Conservation (phyloP, 1,140 invertebrate genomes). For the Epicauta chinensis region DNA sequence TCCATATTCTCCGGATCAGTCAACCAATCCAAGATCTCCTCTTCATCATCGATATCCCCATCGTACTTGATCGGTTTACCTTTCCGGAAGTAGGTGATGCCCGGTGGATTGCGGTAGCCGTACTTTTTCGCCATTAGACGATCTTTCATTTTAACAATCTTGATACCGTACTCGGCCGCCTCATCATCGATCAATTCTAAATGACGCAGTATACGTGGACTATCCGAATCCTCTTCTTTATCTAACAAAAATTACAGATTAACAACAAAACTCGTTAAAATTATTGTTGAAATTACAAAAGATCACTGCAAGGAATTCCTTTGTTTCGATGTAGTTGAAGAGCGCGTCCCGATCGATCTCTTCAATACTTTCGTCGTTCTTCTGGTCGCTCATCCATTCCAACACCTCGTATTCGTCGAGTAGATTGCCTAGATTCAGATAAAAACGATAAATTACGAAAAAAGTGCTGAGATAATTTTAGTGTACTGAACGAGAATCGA, state of each 20-base stretch:
- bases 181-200: slow-evolving; percentile 89
- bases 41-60: slow-evolving; percentile 88
- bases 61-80: slow-evolving; percentile 87
- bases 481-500: neutral
- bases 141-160: slow-evolving; percentile 85
- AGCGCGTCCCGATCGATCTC: slow-evolving; percentile 81
- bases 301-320: slow-evolving; percentile 86
- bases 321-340: slow-evolving; percentile 80
- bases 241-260: slow-evolving; percentile 47
- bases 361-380: slow-evolving; percentile 89
- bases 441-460: slow-evolving; percentile 1
- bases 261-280: neutral
- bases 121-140: slow-evolving; percentile 92
- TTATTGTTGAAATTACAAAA: slow-evolving; percentile 74
- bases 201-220: slow-evolving; percentile 70
- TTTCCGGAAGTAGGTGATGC: slow-evolving; percentile 86
- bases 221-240: slow-evolving; percentile 75
- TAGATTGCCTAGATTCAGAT: slow-evolving; percentile 67
- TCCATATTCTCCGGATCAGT: slow-evolving; percentile 94
- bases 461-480: slow-evolving; percentile 1
- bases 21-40: slow-evolving; percentile 89
- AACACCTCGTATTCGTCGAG: slow-evolving; percentile 78
- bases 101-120: slow-evolving; percentile 81
- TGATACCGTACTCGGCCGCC: slow-evolving; percentile 84
- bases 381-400: slow-evolving; percentile 86